These are phyloP conservation scores for Tetropium fuscum DNA, from an alignment of 2,888 invertebrate species.

Conservation along the genomic window DNA sequence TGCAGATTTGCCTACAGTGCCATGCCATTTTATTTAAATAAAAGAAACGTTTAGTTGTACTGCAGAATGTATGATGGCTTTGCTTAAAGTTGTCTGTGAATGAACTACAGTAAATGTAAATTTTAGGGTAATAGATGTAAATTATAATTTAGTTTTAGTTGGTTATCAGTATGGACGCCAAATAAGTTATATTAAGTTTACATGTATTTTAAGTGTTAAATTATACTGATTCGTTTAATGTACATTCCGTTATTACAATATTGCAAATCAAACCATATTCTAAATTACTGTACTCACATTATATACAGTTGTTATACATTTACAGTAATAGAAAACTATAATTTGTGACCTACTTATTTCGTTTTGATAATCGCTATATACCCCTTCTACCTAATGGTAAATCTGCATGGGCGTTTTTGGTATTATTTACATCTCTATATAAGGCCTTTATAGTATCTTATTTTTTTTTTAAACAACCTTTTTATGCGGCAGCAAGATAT, in stretches of 20 bases:
- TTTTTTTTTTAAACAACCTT: too few relatives aligned
- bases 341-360: constrained; percentile 9
- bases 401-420: too few relatives aligned
- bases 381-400: too few relatives aligned
- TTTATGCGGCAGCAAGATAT: too few relatives aligned
- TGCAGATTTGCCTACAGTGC: constrained; percentile 43
- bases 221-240: constrained; percentile 27
- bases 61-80: constrained; percentile 24
- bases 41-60: constrained; percentile 10
- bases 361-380: background rate
- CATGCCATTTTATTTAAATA: constrained; percentile 36
- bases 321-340: constrained; percentile 32
- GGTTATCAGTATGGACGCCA: constrained; percentile 42
- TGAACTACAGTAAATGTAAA: constrained; percentile 31
- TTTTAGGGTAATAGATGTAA: constrained; percentile 43
- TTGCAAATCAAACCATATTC: constrained; percentile 30
- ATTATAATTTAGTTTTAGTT: constrained; percentile 26
- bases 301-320: constrained; percentile 42
- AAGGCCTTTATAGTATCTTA: too few relatives aligned
- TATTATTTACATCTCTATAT: too few relatives aligned
- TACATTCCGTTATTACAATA: constrained; percentile 43
- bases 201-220: constrained; percentile 32
- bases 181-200: constrained; percentile 41
- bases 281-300: constrained; percentile 40
- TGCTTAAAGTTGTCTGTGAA: constrained; percentile 19